Conservation (phyloP, 2,113 vertebrate genomes). For the Zeus faber region DNA sequence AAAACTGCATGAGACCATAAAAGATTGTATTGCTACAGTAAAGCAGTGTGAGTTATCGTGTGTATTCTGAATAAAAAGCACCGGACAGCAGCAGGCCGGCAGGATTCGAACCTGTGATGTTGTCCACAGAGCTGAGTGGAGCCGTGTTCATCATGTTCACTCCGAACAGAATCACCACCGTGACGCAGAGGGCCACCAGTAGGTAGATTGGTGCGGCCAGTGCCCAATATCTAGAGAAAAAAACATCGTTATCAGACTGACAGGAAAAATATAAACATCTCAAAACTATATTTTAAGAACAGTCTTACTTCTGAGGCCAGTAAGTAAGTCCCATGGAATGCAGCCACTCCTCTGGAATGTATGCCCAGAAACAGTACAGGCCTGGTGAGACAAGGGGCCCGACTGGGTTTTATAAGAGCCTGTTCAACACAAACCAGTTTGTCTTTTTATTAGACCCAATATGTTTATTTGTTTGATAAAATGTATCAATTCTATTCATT, state of each 20-base stretch:
- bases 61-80: no score
- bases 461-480: no score
- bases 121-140: conserved; percentile 85
- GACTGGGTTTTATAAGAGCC: no score
- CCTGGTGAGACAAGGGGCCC: conserved; percentile 72
- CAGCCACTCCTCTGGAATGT: conserved; percentile 89
- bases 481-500: no score
- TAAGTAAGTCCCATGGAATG: conserved; percentile 89
- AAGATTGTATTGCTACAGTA: neutral
- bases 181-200: conserved; percentile 77
- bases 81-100: no score
- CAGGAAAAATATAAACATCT: neutral
- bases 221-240: conserved; percentile 86
- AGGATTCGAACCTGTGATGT: conserved; percentile 81
- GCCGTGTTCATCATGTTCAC: conserved; percentile 92
- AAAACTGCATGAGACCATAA: no score
- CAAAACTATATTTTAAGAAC: no score
- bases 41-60: neutral
- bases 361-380: conserved; percentile 93
- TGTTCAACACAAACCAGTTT: no score
- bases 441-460: no score
- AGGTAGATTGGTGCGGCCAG: conserved; percentile 87
- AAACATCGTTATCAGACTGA: neutral
- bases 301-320: conserved; percentile 99
- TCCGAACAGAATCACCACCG: conserved; percentile 82